Evolutionary conservation across 2,797 vertebrate species (phyloP), one percentile per base, ranked within the genome.

Genomic region (Galago senegalensis): DNA sequence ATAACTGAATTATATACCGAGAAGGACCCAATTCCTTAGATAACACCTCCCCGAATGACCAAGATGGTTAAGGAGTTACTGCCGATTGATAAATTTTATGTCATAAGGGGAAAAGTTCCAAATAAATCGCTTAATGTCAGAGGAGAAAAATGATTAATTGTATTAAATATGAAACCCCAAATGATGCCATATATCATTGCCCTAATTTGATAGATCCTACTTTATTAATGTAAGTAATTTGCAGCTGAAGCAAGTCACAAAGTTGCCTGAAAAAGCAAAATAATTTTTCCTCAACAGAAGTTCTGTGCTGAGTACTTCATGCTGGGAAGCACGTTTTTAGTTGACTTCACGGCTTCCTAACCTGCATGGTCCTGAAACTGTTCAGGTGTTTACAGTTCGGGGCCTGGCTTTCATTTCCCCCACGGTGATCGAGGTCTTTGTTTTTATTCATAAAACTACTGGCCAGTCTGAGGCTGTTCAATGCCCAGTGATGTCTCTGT

Each of bases 131-230:
- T 83, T 91, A 93, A 91, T 80, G 91, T 96, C 94, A 88, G 67
- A 67, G n/a, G 77, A 79, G 94, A 96, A 97, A 97, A 94, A 93
- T 94, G 94, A 97, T 96, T 91, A 93, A 97, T 96, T 40, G 43
- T 82, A 93, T 97, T 87, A 97, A 96, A 96, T 96, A 93, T 80
- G 94, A 97, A 97, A 95, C 80, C 5, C 81, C 80, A 89, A 96
- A 96, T 94, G 96, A 97, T 97, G 93, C 89, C 89, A 97, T 97
- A 69, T 76, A 98, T 97, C 96, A 97, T 81, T 95, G 73, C 91
- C 94, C 84, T 96, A 96, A 97, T 97, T 97, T 95, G 91, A 97
- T 95, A 94, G 95, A 87, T 61, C 72, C 69, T 56, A 85, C 93
- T 97, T 96, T 96, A 96, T 95, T 94, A 97, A 89, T 92, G 87